Evolutionary conservation across 2,113 vertebrate genomes (phyloP).

Genomic region (Hemiscyllium ocellatum): DNA sequence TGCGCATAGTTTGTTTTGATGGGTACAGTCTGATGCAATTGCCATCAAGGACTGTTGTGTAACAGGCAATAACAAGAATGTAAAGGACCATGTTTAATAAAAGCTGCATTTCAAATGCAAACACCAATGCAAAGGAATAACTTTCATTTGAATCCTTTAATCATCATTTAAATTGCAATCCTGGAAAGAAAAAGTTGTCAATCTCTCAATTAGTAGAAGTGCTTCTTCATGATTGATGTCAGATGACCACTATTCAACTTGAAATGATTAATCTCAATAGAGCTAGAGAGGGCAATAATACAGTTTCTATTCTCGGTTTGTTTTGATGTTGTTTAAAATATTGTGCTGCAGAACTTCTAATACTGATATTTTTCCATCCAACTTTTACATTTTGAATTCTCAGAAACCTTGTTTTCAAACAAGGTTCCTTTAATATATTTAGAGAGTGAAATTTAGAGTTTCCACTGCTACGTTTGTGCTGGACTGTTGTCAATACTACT

Average conservation of each 20-base stretch:
- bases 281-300: neutral
- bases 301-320: neutral
- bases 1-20: neutral
- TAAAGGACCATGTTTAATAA: neutral
- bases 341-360: neutral
- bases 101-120: neutral
- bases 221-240: neutral
- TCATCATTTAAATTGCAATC: neutral
- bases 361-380: neutral
- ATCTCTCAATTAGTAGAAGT: neutral
- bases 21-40: neutral
- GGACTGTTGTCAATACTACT: neutral
- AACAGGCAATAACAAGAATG: neutral
- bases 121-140: neutral
- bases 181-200: neutral
- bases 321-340: neutral
- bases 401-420: neutral
- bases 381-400: neutral
- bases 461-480: neutral
- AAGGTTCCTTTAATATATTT: neutral
- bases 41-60: neutral
- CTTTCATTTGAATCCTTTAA: neutral
- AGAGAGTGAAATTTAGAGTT: neutral
- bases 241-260: neutral
- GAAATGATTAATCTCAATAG: neutral